Percentiles rank a stretch among this genome's conserved stretches.
Conservation (phyloP, 1,140 invertebrate genomes). For the Argopecten irradians region DNA sequence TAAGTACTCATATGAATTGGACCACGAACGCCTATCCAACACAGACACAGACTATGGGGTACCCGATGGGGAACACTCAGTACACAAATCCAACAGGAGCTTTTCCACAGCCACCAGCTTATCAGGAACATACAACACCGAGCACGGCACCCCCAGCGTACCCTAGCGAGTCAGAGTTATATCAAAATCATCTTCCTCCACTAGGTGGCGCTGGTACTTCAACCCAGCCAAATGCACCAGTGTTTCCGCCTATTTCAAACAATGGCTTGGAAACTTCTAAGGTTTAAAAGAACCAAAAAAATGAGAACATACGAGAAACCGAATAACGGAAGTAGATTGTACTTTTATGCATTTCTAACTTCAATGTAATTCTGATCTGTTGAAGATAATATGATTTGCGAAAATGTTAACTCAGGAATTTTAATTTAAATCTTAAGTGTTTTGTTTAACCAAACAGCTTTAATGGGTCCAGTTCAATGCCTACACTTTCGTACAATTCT, state of each 20-base stretch:
- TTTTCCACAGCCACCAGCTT: background rate
- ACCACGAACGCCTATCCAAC: background rate
- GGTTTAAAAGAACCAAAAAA: background rate
- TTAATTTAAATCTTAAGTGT: no score
- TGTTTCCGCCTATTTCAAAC: background rate
- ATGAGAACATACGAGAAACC: no score
- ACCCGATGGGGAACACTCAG: background rate
- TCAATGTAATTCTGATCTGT: no score
- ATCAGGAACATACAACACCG: background rate
- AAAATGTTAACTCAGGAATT: no score
- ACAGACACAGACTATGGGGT: background rate
- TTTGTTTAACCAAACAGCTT: no score
- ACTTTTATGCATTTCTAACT: no score
- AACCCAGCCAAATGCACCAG: background rate
- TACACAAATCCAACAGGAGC: background rate
- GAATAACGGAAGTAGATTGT: no score
- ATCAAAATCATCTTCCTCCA: background rate
- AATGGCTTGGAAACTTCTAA: background rate
- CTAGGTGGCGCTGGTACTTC: background rate
- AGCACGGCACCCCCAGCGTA: background rate
- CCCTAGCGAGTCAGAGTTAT: background rate
- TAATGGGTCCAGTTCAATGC: no score
- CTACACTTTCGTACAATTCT: no score
- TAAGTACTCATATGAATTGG: background rate
- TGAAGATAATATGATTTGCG: no score